Conservation (phyloP, 2,113 vertebrate species). For the Notiomystis cincta region DNA sequence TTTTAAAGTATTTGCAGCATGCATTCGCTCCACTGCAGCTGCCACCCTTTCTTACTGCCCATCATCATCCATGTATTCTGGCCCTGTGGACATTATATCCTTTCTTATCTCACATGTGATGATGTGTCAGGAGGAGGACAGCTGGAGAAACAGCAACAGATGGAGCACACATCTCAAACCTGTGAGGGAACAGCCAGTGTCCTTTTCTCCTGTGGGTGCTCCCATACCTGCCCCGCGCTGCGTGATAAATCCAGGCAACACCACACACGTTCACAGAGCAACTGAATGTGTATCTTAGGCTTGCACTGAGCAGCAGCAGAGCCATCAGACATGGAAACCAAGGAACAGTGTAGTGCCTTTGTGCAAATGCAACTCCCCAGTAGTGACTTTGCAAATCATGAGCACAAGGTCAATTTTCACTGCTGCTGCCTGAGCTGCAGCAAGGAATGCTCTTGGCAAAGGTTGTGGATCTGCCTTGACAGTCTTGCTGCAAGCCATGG, state of each 20-base stretch:
- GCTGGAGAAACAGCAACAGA: not conserved
- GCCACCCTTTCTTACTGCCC: not conserved
- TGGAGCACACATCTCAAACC: rapidly evolving
- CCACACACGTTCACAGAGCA: not conserved
- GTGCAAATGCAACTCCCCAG: not conserved
- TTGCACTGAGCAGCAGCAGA: not conserved
- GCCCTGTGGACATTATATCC: not conserved
- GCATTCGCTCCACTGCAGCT: not conserved
- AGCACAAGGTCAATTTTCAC: not conserved
- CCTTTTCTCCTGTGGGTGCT: not conserved
- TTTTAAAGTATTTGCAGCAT: not conserved
- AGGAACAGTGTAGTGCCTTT: not conserved
- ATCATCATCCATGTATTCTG: not conserved
- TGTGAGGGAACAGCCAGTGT: not conserved
- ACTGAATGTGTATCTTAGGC: not conserved
- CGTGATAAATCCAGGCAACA: not conserved
- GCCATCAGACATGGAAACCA: not conserved
- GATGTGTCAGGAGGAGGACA: not conserved
- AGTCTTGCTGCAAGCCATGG: not conserved
- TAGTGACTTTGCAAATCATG: not conserved
- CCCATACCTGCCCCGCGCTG: rapidly evolving
- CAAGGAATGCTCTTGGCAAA: not conserved
- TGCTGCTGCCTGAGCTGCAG: not conserved
- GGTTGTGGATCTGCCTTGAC: not conserved
- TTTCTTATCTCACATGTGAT: not conserved